Percentiles rank a stretch among this genome's conserved stretches.
phyloP scores from a whole-genome alignment of 2,888 invertebrate species.

The Metacarcinus magister region DNA sequence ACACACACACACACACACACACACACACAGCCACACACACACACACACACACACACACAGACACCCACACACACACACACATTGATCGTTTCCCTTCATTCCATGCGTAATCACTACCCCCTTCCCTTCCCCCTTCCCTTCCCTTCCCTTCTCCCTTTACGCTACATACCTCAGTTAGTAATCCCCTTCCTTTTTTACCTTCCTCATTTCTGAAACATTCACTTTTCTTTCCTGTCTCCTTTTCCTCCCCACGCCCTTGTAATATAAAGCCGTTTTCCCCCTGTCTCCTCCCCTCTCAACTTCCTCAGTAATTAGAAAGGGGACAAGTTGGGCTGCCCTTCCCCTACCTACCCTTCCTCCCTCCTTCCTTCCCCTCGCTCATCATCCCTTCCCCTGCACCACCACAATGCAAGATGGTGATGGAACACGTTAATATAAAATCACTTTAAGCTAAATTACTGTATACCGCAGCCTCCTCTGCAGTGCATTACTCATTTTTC shows the following conservation, averaged over 20 bases:
- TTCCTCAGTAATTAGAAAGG: background rate
- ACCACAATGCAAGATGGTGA: background rate
- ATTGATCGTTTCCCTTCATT: conserved; percentile 31
- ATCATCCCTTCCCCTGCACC: background rate
- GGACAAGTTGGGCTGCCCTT: background rate
- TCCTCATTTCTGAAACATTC: background rate
- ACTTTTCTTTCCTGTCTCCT: background rate
- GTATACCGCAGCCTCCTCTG: conserved; percentile 3
- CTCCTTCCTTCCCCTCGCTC: background rate
- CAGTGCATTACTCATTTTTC: background rate
- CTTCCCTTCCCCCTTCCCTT: background rate
- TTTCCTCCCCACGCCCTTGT: background rate
- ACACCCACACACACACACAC: background rate
- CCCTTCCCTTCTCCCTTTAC: background rate
- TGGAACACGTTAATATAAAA: conserved; percentile 36
- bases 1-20: conserved; percentile 16
- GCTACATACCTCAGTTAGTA: background rate
- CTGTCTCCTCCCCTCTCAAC: background rate
- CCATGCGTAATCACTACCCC: background rate
- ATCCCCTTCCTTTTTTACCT: background rate
- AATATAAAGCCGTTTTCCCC: background rate
- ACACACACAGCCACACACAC: conserved; percentile 31
- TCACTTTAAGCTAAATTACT: background rate
- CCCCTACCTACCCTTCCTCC: background rate
- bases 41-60: background rate